phyloP scores from a whole-genome alignment of 1,140 invertebrate genomes.

The Palaemon carinicauda region DNA sequence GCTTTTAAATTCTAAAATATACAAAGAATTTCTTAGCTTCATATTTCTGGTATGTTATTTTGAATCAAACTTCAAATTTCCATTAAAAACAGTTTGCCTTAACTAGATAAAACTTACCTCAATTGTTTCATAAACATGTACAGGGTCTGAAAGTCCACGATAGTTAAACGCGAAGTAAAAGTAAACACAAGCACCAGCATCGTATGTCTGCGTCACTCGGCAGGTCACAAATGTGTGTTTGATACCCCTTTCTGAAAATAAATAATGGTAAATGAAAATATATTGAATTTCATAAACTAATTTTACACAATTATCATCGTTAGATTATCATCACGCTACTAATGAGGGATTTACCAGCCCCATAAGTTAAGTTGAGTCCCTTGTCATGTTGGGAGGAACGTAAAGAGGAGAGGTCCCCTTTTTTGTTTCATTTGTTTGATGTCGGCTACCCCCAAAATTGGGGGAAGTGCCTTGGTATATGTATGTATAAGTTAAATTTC shows the following conservation, averaged over 20 bases:
- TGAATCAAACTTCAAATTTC: background rate
- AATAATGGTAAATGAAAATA: background rate
- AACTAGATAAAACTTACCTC: constrained; percentile 65
- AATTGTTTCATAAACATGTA: constrained; percentile 82
- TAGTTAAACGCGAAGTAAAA: constrained; percentile 97
- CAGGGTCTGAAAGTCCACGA: constrained; percentile 74
- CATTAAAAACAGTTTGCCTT: constrained; percentile 34
- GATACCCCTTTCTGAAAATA: constrained; percentile 68
- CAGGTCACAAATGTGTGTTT: constrained; percentile 76
- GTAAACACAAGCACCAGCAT: constrained; percentile 96
- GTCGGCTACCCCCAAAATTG: no score
- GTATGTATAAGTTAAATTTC: no score
- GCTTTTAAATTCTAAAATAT: no score
- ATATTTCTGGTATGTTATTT: background rate
- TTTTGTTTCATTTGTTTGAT: no score
- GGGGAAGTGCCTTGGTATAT: no score
- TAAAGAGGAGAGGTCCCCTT: no score
- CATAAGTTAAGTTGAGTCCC: no score
- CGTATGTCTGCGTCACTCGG: constrained; percentile 95
- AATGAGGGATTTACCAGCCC: no score
- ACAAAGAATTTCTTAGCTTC: no score
- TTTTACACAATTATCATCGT: constrained; percentile 62
- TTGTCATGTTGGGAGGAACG: no score
- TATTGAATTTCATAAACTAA: no score
- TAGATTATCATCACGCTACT: no score